Evolutionary conservation across 2,113 vertebrate species (phyloP).

Genomic region (Lepisosteus oculatus): DNA sequence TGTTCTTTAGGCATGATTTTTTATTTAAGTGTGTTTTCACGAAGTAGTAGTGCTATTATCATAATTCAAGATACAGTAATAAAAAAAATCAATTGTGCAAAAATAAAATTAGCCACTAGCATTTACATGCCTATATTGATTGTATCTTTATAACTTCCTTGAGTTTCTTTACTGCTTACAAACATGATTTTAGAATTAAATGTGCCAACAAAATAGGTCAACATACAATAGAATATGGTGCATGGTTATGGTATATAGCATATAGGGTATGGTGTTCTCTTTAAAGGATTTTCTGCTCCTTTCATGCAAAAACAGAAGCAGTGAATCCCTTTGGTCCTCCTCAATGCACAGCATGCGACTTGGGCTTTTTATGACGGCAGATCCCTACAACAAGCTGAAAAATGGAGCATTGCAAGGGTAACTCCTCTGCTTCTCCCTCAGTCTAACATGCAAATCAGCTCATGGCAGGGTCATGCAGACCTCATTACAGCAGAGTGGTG

Average conservation of each 20-base stretch:
- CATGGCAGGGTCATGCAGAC: slow-evolving; percentile 14
- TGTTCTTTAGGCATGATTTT: no score
- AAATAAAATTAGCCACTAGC: no score
- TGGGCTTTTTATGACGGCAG: slow-evolving; percentile 24
- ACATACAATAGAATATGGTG: background rate
- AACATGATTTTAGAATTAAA: background rate
- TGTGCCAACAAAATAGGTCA: background rate
- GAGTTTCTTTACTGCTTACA: background rate
- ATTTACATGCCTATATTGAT: no score
- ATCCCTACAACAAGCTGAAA: slow-evolving; percentile 22
- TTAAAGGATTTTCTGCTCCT: background rate
- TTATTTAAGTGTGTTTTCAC: no score
- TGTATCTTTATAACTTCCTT: no score
- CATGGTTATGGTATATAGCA: slow-evolving; percentile 15
- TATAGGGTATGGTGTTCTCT: slow-evolving; percentile 27
- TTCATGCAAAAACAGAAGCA: slow-evolving; percentile 24
- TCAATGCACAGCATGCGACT: slow-evolving; percentile 14
- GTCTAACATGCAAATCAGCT: slow-evolving; percentile 36
- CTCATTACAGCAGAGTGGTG: slow-evolving; percentile 21
- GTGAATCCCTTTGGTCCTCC: slow-evolving; percentile 24
- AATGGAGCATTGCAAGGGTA: slow-evolving; percentile 21
- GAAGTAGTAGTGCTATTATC: no score
- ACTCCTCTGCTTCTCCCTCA: slow-evolving; percentile 19
- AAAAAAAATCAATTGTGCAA: no score
- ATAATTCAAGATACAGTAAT: no score